These are phyloP conservation scores for Blera fallax DNA, from an alignment of 2,888 invertebrate genomes.

Conservation along the genomic window DNA sequence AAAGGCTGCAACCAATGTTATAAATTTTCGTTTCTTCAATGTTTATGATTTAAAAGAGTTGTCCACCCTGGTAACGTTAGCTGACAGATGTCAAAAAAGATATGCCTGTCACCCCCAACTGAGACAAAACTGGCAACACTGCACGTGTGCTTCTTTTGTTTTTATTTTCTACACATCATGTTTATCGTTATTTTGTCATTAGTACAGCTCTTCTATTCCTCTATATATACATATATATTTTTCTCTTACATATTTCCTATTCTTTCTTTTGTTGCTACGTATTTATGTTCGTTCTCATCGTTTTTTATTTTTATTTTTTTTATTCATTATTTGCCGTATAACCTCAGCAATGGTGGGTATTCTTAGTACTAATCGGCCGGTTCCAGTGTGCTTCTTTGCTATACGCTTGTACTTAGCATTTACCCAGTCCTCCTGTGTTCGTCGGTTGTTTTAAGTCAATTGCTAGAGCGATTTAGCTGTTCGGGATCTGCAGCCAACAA, in stretches of 20 bases:
- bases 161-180: neutral
- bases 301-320: no score
- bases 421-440: slow-evolving; percentile 10
- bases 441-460: slow-evolving; percentile 31
- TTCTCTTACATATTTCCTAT: neutral
- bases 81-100: neutral
- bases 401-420: neutral
- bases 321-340: slow-evolving; percentile 45
- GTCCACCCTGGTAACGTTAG: neutral
- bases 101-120: neutral
- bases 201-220: slow-evolving; percentile 20
- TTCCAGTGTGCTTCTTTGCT: neutral
- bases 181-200: slow-evolving; percentile 40
- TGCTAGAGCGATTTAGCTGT: neutral
- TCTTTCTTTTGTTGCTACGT: neutral
- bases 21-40: no score
- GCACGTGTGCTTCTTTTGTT: neutral
- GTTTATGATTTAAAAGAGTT: no score
- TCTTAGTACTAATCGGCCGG: slow-evolving; percentile 23
- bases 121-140: slow-evolving; percentile 33
- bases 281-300: neutral
- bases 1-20: no score
- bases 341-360: slow-evolving; percentile 29
- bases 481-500: neutral
- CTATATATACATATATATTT: neutral